Evolutionary conservation across 2,113 vertebrate genomes (phyloP).

Genomic region (Pampusana beccarii): DNA sequence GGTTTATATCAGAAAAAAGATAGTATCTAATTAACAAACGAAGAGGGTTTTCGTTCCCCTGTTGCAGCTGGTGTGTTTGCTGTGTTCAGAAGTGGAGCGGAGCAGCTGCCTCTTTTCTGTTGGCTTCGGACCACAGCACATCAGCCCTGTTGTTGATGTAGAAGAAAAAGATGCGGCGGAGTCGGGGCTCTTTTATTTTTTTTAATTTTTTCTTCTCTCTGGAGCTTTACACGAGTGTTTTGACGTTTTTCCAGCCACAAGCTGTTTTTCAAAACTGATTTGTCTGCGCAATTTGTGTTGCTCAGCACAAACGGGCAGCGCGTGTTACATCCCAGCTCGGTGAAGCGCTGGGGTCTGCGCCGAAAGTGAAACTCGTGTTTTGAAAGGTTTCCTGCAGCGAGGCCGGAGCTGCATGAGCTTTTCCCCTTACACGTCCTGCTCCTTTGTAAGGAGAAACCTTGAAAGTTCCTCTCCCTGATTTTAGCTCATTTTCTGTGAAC

Average conservation of each 20-base stretch:
- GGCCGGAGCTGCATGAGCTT: background rate
- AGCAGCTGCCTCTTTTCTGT: conserved; percentile 34
- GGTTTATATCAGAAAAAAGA: background rate
- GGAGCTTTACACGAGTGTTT: conserved; percentile 19
- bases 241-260: conserved; percentile 44
- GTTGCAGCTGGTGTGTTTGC: background rate
- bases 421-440: conserved; percentile 19
- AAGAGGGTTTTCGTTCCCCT: background rate
- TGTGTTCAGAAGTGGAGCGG: background rate
- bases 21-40: background rate
- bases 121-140: conserved; percentile 27
- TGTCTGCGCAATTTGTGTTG: background rate
- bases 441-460: conserved; percentile 30
- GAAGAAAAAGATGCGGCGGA: conserved; percentile 63
- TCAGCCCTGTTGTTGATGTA: conserved; percentile 55
- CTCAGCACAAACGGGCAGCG: background rate
- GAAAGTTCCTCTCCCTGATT: background rate
- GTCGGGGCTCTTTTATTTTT: background rate
- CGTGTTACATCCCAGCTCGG: fast-evolving
- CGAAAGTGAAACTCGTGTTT: conserved; percentile 63
- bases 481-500: background rate
- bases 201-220: background rate
- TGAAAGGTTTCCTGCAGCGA: conserved; percentile 47
- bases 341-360: fast-evolving
- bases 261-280: conserved; percentile 37